Conservation (phyloP, 2,797 vertebrate genomes). For the Phaenicophaeus curvirostris region DNA sequence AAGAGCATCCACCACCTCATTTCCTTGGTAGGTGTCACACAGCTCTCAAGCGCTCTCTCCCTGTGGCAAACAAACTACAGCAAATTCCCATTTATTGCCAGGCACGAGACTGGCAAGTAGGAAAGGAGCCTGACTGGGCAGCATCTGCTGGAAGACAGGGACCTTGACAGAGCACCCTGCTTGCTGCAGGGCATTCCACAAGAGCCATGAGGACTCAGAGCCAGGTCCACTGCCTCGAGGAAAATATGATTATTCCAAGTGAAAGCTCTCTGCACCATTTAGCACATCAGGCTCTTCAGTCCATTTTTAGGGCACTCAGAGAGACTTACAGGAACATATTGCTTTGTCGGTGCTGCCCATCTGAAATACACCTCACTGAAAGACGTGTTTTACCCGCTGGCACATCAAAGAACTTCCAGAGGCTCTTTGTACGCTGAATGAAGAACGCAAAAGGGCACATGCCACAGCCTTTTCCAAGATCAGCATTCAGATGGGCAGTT, state of each 20-base stretch:
- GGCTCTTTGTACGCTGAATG: not conserved
- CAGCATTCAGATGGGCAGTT: not conserved
- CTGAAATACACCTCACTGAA: not conserved
- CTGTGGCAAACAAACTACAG: not conserved
- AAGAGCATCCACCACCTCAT: not conserved
- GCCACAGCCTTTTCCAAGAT: not conserved
- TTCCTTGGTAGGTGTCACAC: not conserved
- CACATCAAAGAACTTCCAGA: not conserved
- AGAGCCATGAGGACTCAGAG: not conserved
- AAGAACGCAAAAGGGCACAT: not conserved
- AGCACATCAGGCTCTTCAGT: not conserved
- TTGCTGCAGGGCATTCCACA: not conserved
- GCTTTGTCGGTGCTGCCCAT: not conserved
- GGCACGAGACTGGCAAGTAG: not conserved
- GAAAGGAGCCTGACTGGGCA: not conserved
- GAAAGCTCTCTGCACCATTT: not conserved
- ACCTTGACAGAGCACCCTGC: not conserved
- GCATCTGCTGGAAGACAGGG: not conserved
- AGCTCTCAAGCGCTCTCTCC: not conserved
- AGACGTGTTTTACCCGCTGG: not conserved
- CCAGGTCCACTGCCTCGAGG: not conserved
- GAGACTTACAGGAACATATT: not conserved
- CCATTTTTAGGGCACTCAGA: not conserved
- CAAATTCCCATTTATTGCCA: not conserved
- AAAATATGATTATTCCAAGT: not conserved